Base-by-base conservation (phyloP, 92 coral and sea anemone genomes). In the Actinostola sp. region DNA sequence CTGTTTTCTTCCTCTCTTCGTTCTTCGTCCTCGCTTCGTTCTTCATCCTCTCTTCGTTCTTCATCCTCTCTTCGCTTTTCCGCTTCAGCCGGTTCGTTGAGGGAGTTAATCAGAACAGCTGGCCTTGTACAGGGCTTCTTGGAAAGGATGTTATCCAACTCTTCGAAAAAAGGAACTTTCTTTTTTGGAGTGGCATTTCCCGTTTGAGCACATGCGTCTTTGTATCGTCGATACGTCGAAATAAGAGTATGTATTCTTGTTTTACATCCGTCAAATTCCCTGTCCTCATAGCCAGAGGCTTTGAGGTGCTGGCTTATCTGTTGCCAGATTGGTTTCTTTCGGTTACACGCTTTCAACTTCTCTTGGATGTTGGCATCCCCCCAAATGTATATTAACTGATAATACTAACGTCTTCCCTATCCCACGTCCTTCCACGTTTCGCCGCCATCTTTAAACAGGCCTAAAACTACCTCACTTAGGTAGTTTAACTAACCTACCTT, bases 321-420 rank as follows among this genome's bases (percentile, higher is more conserved):
- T 28, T n/a, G 60, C 87, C 81, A 82, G 17, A 75, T 68, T 21
- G 87, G 87, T 65, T 75, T 82, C 50, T 80, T 82, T 67, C 82
- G 67, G 46, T 63, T 58, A 36, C 82, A 82, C 21, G 70, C 54
- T 60, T 59, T 66, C 11, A 82, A 45, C 43, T 75, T 33, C 3
- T 38, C 28, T 42, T 82, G 77, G 21, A 59, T 67, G 46, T 82
- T 82, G 10, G 66, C 61, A 39, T 82, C 87, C 34, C 82, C 87
- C 82, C n/a, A n/a, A n/a, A n/a, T n/a, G n/a, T n/a, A n/a, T 7
- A 7, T 39, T 39, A 7, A 7, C 45, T 39, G 14, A 7, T 14
- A 39, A n/a, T 50, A 46, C 3, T 44, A 61, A 34, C 36, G 26
- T 61, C 17, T 10, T n/a, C n/a, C n/a, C n/a, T n/a, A n/a, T n/a